Base-by-base conservation (phyloP, 2,888 invertebrate genomes). In the Aethes cnicana region DNA sequence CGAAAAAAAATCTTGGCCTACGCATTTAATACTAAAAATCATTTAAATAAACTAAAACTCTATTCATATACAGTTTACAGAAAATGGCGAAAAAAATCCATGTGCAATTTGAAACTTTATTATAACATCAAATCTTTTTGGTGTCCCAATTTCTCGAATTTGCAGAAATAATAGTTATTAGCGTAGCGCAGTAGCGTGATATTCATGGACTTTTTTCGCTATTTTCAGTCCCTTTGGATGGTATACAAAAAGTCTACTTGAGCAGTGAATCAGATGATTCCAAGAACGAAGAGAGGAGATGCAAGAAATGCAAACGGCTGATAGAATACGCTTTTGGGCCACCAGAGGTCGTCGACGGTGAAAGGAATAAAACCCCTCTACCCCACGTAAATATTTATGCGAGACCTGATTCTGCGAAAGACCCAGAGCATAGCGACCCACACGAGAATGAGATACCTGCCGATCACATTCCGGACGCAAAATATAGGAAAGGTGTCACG, bases 191-290 rank as follows among this genome's bases (percentile, higher is more conserved):
- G 23, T 17, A 8, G 18, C 6, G 8, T 23, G 36, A 25, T 48
- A 62, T 61, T 73, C 58, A 73, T 64, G 66, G 64, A 67, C 72
- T 68, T 69, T 66, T 64, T 76, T 70, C 72, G 71, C 67, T 66
- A 69, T 74, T 76, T 77, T 69, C 74, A 78, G 78, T 62, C 54
- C 54, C 62, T 1, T 35, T 55, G 42, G 54, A 57, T 58, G 53
- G 47, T 26, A 50, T 61, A 53, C 59, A 53, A 41, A 62, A 52
- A 59, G 54, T 56, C 4, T 39, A 55, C n/a, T n/a, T n/a, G n/a
- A n/a, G n/a, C n/a, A n/a, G n/a, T n/a, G n/a, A n/a, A n/a, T 12
- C 23, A 9, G 30, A 37, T 30, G 30, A 25, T 9, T 18, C 3
- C 32, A 32, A 32, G 17, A 14, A 4, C 4, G 17, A 41, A 33